Evolutionary conservation across 1,140 invertebrate genomes (phyloP), one percentile per base, ranked within the genome.

Genomic region (Sipha flava): DNA sequence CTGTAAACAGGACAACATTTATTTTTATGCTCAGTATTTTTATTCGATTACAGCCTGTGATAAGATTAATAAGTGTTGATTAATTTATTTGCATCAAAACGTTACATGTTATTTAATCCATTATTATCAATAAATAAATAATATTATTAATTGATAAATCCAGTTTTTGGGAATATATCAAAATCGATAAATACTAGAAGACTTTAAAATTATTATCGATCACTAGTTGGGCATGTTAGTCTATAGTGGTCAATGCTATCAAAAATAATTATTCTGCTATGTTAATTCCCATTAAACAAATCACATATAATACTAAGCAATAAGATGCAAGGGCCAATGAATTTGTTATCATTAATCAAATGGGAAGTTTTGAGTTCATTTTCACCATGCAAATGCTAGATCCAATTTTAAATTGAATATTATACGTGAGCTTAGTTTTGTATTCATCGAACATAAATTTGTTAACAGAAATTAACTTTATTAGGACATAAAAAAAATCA

Each of bases 301-400:
- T 29, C 23, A 49, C 45, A 23, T 57, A 81, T 62, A 16, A 40
- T 79, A 49, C 45, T 49, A 70, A 31, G 23, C 34, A 80, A 64
- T 57, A 66, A 23, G 79, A 75, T 73, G 31, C 45, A 29, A 54
- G 62, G 45, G 81, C 57, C 21, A 80, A 75, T 29, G 80, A 31
- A 37, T 5, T 64, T 6, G 18, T 31, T 64, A 62, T 81, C 80
- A 77, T 81, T 66, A 31, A 64, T 21, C 72, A 81, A 81, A 59
- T 81, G 14, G 64, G 79, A 43, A 81, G 72, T 40, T 81, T 81
- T 64, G 59, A 81, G 66, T 81, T 81, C 59, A 77, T 81, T 57
- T 40, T 45, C 43, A 16, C 23, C 70, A 81, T 81, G 57, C n/a
- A 81, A 66, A 77, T 81, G 26, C 64, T 81, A 49, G 45, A 80